Base-by-base conservation (phyloP, 2,797 vertebrate species). In the Enteromius mattozi region DNA sequence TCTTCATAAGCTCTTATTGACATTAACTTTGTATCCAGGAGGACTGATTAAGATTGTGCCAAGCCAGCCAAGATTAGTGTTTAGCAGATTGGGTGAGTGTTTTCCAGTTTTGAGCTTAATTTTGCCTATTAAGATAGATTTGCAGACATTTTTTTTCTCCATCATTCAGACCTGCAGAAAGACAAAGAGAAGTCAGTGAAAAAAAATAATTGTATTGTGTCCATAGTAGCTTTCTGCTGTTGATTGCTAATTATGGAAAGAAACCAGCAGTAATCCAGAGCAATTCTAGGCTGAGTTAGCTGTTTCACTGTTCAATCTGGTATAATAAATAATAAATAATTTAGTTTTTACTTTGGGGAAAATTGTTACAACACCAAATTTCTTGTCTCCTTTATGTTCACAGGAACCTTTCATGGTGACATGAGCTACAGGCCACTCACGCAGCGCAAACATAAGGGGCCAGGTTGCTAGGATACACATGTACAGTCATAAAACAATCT, bases 381-480 rank as follows among this genome's bases (percentile, higher is more conserved):
- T 78, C 3, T 65, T 40, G 63, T 78, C 3, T 65, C 40, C 40
- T 65, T 47, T 63, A 78, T 33, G 37, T n/a, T 35, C 3, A 61
- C 17, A 45, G 35, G 24, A 65, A 82, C 42, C 56, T 49, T 45
- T 74, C 30, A 47, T 47, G 14, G 37, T 56, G 66, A 71, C 49
- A 59, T 14, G 54, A 71, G 54, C 37, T 40, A 63, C 27, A 63
- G 80, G 56, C 8, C 70, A 74, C 69, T 61, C 54, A 82, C 47
- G 24, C 56, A n/a, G 19, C 6, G 24, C 80, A 63, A 72, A 81
- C 51, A 63, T 35, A 63, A 42, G 45, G 40, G 68, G 19, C 69
- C 40, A 42, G 61, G 88, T 88, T 89, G 84, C 84, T 86, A 82
- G 27, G 87, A 72, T 88, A 78, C 81, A 72, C 42, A 54, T 87